Evolutionary conservation across 1,140 invertebrate genomes (phyloP).

Genomic region (Macrocentrus cingulum): DNA sequence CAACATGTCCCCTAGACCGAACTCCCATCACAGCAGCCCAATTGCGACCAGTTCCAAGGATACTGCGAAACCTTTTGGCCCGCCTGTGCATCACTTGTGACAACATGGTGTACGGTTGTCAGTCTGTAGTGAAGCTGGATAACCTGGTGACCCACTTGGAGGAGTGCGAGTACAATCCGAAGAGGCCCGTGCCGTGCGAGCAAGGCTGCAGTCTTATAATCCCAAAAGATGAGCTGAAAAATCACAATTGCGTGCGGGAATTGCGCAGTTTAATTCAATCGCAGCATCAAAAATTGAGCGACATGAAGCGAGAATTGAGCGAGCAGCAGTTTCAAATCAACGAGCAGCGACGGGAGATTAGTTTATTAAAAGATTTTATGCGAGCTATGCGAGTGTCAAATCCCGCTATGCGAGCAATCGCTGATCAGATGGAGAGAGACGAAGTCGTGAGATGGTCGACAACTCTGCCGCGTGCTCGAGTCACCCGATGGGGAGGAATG

Average conservation of each 20-base stretch:
- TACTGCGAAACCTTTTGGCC: conserved; percentile 86
- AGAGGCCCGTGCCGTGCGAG: conserved; percentile 88
- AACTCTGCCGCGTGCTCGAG: conserved; percentile 79
- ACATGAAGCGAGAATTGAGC: conserved; percentile 81
- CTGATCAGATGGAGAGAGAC: conserved; percentile 89
- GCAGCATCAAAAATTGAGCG: conserved; percentile 81
- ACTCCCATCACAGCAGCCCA: conserved; percentile 84
- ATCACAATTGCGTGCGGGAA: conserved; percentile 92
- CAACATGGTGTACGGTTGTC: conserved; percentile 86
- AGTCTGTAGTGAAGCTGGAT: conserved; percentile 82
- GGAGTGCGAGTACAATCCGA: conserved; percentile 94
- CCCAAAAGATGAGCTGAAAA: conserved; percentile 91
- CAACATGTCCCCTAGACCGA: conserved; percentile 91
- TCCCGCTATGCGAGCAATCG: conserved; percentile 84
- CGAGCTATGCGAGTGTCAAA: conserved; percentile 86
- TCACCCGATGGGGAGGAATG: conserved; percentile 96
- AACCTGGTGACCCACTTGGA: conserved; percentile 78
- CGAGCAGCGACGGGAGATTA: conserved; percentile 86
- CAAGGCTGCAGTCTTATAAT: conserved; percentile 90
- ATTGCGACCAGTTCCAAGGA: conserved; percentile 86
- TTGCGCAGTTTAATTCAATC: conserved; percentile 80
- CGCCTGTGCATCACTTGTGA: conserved; percentile 88
- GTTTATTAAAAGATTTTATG: conserved; percentile 90
- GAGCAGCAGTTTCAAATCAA: conserved; percentile 85
- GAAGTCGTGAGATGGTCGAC: conserved; percentile 91